phyloP scores from a whole-genome alignment of 35 echinoderm and acorn worm species.

The Apostichopus parvimensis region DNA sequence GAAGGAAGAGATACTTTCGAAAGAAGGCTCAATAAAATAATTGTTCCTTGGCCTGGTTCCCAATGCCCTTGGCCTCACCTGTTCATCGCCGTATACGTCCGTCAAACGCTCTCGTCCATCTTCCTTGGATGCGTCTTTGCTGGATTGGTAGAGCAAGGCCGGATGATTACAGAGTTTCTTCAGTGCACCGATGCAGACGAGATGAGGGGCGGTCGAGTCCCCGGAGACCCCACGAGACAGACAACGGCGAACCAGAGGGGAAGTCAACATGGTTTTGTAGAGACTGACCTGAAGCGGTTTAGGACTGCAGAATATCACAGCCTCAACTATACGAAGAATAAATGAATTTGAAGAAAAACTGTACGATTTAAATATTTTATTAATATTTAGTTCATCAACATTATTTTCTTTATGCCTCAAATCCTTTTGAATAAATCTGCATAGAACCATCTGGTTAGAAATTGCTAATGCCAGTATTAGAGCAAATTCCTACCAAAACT shows the following conservation, averaged over 20 bases:
- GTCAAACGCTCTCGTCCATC: neutral
- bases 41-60: neutral
- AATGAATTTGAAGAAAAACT: no score
- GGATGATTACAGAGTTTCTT: slow-evolving; percentile 98
- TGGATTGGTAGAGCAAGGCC: slow-evolving; percentile 68
- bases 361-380: no score
- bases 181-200: slow-evolving; percentile 86
- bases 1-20: neutral
- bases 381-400: no score
- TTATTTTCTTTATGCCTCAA: no score
- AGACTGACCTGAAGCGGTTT: slow-evolving; percentile 69
- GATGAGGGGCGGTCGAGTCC: slow-evolving; percentile 56
- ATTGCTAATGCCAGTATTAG: neutral
- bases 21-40: neutral
- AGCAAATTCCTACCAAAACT: no score
- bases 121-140: slow-evolving; percentile 50
- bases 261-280: slow-evolving; percentile 72
- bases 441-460: neutral
- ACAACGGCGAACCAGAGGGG: slow-evolving; percentile 70
- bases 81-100: neutral
- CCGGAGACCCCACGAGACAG: slow-evolving; percentile 44
- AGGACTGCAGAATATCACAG: slow-evolving; percentile 89
- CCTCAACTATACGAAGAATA: slow-evolving; percentile 67
- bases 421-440: no score
- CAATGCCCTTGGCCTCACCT: neutral